Evolutionary conservation across 1,140 invertebrate species (phyloP), one percentile per base, ranked within the genome.

Genomic region (Megalonaias nervosa): DNA sequence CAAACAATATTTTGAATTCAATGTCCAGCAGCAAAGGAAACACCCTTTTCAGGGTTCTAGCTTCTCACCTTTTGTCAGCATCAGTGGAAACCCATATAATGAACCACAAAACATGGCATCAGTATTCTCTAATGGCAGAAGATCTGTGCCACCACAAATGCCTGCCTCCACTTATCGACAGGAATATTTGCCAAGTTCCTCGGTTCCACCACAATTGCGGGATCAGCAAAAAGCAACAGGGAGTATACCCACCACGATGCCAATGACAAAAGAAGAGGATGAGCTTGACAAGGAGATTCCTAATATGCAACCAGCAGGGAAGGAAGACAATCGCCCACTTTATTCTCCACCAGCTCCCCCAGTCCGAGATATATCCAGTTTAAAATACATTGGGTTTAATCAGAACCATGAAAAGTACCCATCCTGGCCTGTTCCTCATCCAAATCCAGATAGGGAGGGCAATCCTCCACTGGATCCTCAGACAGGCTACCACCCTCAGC

Each of bases 321-420:
- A 79, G 17, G 67, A 66, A 38, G 85, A 85, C 67, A 59, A 70
- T 57, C 72, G 72, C 19, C 81, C 83, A 3, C 75, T 82, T n/a
- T 81, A 75, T 61, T 81, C 79, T 13, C 83, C 83, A 17, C 85
- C 83, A 15, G 81, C 82, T 14, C 86, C 85, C 13, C 94, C 94
- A 68, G 93, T 94, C 31, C 92, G 94, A 80, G 94, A 95, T 89
- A 93, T 94, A 26, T 93, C 94, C 72, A 94, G 93, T 85, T 92
- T 95, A 76, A 94, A 94, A 83, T 94, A 94, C 90, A 82, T 81
- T 16, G 89, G 88, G 72, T 67, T 23, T 38, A 94, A 93, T 23
- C 94, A 94, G 69, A 94, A 93, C 74, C 95, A 96, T 92, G 95
- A 95, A 89, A 95, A 95, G 84, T 95, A 94, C 85, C 95, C 95